phyloP scores from a whole-genome alignment of 2,888 invertebrate species.

The Noctua fimbriata region DNA sequence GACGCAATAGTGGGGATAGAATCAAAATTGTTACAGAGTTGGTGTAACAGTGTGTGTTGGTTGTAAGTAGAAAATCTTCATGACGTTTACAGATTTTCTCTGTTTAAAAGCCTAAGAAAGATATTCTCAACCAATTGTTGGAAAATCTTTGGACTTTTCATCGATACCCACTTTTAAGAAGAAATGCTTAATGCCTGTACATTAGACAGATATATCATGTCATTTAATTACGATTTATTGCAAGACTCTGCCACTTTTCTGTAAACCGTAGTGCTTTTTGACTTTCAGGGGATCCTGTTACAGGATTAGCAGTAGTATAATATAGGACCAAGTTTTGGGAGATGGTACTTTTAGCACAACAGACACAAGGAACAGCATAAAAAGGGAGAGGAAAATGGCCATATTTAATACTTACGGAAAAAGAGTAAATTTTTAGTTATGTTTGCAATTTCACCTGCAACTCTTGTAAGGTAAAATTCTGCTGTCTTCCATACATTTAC shows the following conservation, averaged over 20 bases:
- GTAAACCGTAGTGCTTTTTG: not conserved
- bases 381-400: not conserved
- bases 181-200: too few species aligned
- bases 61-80: not conserved
- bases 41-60: not conserved
- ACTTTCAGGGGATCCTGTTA: not conserved
- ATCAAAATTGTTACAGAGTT: not conserved
- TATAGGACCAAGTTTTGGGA: too few species aligned
- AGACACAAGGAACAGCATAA: not conserved
- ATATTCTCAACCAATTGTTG: not conserved
- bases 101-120: not conserved
- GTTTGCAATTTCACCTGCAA: not conserved
- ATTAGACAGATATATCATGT: too few species aligned
- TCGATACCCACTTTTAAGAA: not conserved
- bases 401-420: not conserved
- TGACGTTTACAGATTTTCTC: not conserved
- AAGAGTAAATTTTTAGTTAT: not conserved
- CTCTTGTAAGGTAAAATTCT: not conserved
- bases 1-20: constrained; percentile 5
- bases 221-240: not conserved
- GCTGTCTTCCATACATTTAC: not conserved
- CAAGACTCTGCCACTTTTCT: not conserved
- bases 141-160: not conserved
- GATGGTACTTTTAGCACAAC: too few species aligned
- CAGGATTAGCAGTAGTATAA: not conserved